Base-by-base conservation (phyloP, 2,888 invertebrate genomes). In the Gibbula magus region DNA sequence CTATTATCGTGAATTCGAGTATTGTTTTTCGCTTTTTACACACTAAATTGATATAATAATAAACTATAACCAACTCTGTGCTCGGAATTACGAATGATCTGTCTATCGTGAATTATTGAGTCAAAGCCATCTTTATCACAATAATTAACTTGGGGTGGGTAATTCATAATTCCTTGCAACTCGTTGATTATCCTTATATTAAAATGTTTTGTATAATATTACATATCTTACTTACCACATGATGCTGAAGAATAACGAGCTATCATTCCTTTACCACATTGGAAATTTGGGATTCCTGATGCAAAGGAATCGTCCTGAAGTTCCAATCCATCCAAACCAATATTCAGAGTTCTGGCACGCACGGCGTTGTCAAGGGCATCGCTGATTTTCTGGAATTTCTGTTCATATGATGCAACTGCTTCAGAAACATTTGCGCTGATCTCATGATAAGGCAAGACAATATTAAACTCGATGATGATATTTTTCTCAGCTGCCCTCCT, bases 291-390 rank as follows among this genome's bases (percentile, higher is more conserved):
- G 1, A 13, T 16, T 1, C 82, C 83, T 13, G 74, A 66, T 18
- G 74, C 81, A 45, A 79, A 76, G 2, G 83, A 84, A 79, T 82
- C 78, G 4, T 8, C 10, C 25, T 79, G 75, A 8, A 79, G 77
- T 8, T 75, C 74, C 32, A 84, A 10, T 32, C 80, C 83, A 29
- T 22, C 45, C 13, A 67, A 39, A 53, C 51, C 16, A 0, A 81
- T 66, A 32, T 79, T 78, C 70, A 84, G 82, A 53, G 77, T 73
- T 20, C 82, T 82, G 22, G 35, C n/a, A 29, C 78, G 78, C 13
- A 80, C 76, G n/a, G 79, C 83, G 10, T 22, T 78, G 39, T 81
- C 77, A 18, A 84, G 77, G 3, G 51, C 73, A 77, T 77, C 79
- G 13, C 74, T 53, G 77, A 84, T 82, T 22, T 66, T 74, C 51